These are phyloP conservation scores for Pyralis farinalis DNA, from an alignment of 2,888 invertebrate genomes.

Conservation along the genomic window DNA sequence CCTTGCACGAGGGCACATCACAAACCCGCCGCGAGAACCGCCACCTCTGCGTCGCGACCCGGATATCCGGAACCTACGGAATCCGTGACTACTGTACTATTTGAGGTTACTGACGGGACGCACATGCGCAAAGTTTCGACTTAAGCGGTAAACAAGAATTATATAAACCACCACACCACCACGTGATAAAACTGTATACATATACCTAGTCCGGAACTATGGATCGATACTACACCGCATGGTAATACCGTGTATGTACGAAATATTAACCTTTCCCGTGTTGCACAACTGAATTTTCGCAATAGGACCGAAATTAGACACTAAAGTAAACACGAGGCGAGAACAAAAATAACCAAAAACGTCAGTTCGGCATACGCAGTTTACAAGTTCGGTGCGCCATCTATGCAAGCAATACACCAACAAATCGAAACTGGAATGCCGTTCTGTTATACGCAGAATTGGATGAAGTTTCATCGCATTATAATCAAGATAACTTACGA, in stretches of 20 bases:
- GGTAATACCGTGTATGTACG: slow-evolving; percentile 38
- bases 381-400: slow-evolving; percentile 75
- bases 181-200: slow-evolving; percentile 81
- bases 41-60: slow-evolving; percentile 62
- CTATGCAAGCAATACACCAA: slow-evolving; percentile 64
- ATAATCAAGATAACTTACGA: too few species aligned
- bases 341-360: slow-evolving; percentile 82
- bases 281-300: slow-evolving; percentile 74
- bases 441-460: slow-evolving; percentile 39
- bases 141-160: slow-evolving; percentile 81
- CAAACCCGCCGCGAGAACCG: slow-evolving; percentile 52
- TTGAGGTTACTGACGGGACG: slow-evolving; percentile 81
- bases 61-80: slow-evolving; percentile 78
- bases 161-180: slow-evolving; percentile 82
- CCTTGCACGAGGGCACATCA: slow-evolving; percentile 73
- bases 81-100: slow-evolving; percentile 68
- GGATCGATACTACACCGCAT: slow-evolving; percentile 67
- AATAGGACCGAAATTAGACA: slow-evolving; percentile 76
- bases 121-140: slow-evolving; percentile 81
- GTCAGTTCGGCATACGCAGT: slow-evolving; percentile 79
- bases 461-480: not conserved
- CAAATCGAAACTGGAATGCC: slow-evolving; percentile 43
- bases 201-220: slow-evolving; percentile 69
- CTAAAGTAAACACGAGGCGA: slow-evolving; percentile 82
- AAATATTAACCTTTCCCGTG: slow-evolving; percentile 58